Evolutionary conservation across 2,113 vertebrate species (phyloP), one percentile per base, ranked within the genome.

Genomic region (Ornithorhynchus anatinus): DNA sequence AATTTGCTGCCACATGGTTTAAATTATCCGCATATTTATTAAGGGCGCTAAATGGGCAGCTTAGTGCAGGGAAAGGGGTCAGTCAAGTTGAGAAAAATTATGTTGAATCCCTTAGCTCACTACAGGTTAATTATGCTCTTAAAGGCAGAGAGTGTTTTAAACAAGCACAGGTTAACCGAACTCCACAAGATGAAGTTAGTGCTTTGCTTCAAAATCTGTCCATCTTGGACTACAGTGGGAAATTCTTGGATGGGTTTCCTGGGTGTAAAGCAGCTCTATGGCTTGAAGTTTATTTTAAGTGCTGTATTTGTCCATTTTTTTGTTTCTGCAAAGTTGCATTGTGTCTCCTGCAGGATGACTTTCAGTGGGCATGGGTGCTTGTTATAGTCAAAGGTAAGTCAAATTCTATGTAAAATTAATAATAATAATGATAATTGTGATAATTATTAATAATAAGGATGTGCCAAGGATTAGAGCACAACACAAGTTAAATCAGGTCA

Each of bases 1-100:
- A 95, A 95, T 96, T 96, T 96, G 90, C 82, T 25, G 67, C 88
- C 95, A 96, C 94, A 95, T 96, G 95, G 92, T 95, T 96, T 94
- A 94, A 95, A 96, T 97, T 96, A 97, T 93, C 93, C 90, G 86
- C 88, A 87, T 95, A 95, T 96, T 96, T 96, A 96, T 95, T 92
- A 94, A 94, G 89, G 93, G 94, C 69, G 22, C 88, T 91, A 94
- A 94, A 91, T 91, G 90, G 88, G 86, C 85, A 91, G 89, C 82
- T 91, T 80, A 47, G 78, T 74, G 87, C 83, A 88, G 91, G 91
- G 90, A 92, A 91, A 90, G 75, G 72, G 89, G 90, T 91, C 90
- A 92, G 89, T 91, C 80, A 81, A 90, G 90, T 92, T 90, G 86
- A 93, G 88, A 91, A 90, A 71, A 91, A 83, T 89, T 79, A 85